Evolutionary conservation across 2,113 vertebrate species (phyloP), one percentile per base, ranked within the genome.

Genomic region (Anseranas semipalmata): DNA sequence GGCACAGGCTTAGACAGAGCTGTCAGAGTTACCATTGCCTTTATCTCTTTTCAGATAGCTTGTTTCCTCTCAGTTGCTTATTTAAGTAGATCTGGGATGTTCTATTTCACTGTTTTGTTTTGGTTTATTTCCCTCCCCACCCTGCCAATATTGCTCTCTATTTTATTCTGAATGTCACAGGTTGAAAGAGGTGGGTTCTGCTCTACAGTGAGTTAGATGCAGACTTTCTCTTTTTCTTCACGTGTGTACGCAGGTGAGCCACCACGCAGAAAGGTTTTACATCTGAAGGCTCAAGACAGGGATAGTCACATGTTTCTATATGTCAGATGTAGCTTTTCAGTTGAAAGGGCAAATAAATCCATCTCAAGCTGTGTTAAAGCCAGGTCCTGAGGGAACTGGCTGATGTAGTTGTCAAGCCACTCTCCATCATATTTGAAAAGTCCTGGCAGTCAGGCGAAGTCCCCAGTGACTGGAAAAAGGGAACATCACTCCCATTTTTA

Each of bases 21-120:
- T 79, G 70, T 78, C 83, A 81, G 85, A 84, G 27, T 67, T 83
- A n/a, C 73, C 52, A 50, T 43, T 90, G 62, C 39, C 53, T 39
- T 60, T 77, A 78, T 93, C 30, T 91, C 73, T 59, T 95, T 95
- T 92, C 73, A 85, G 43, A 63, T 68, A 58, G 9, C 30, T 56
- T 66, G 12, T 68, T 95, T 89, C 58, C 24, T 89, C 63, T 59
- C 21, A 21, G 33, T 35, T 76, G 33, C 30, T 7, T 63, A 59
- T 82, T 85, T 95, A 93, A 73, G 35, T 37, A 55, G 56, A 13
- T 63, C 37, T 94, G 50, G 33, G 30, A 68, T 22, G 11, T 70
- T 97, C 95, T 77, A 72, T 48, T 96, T 96, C 50, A 15, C n/a
- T 35, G 1, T 17, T 95, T 76, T 85, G 5, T 7, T 79, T 80